Base-by-base conservation (phyloP, 1,140 invertebrate species). In the Pseudachorutes palmiensis region DNA sequence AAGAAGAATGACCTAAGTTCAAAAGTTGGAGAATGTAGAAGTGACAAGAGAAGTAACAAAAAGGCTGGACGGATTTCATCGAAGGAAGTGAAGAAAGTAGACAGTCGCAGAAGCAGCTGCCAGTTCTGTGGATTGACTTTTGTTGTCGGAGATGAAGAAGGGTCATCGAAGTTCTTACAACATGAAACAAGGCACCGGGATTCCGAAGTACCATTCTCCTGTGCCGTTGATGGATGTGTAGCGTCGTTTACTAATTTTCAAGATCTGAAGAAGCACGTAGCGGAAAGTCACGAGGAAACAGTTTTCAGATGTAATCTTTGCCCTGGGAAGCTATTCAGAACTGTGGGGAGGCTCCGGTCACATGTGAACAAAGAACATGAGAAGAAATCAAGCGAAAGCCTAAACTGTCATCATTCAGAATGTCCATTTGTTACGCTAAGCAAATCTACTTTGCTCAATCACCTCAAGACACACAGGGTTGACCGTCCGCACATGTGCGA, bases 401-500 rank as follows among this genome's bases (percentile, higher is more conserved):
- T 55, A 12, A 55, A 22, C 3, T 55, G 51, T 26, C 5, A 5
- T 22, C 51, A 55, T 14, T 22, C 51, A 55, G 51, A 24, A 24
- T 55, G 51, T 26, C 24, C 12, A 24, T 55, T 55, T 24, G 5
- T 22, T 14, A 55, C 51, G 12, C 5, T 16, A 12, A 55, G 5
- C 3, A 55, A 55, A 12, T 55, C 51, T 14, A 55, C 51, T 55
- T 22, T 55, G 3, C 12, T 14, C 24, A 55, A 55, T 22, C 51
- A 55, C 24, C 12, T 55, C 12, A 55, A 55, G 24, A 26, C 24
- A 19, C 51, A 55, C 24, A 24, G 5, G 14, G 24, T 14, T 5
- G 51, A 55, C 24, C 12, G 51, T 14, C 51, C 51, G 9, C 51
- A 55, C 24, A 55, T 55, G 51, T 55, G 51, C 24, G 51, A 55